Evolutionary conservation across 2,888 invertebrate genomes (phyloP), one percentile per base, ranked within the genome.

Genomic region (Ceriagrion tenellum): DNA sequence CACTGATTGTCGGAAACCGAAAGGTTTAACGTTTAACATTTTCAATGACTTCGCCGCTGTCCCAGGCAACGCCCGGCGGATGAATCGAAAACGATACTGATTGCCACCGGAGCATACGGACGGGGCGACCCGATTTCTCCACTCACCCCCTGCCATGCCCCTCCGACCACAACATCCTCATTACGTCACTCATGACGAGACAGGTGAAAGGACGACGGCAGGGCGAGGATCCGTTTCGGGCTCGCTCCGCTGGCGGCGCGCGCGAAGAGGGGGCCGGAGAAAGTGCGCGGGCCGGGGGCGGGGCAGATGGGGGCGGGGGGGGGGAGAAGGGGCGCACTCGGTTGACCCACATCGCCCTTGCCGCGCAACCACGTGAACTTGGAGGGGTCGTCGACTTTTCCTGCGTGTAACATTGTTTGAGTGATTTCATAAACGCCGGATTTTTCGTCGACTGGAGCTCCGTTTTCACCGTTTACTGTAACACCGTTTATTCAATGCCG

Each of bases 161-260:
- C n/a, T 6, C 59, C 91, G 63, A 23, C 91, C 93, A 35, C 47
- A 40, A n/a, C 16, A 74, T 30, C 69, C 93, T 47, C 93, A 93
- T 93, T 93, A 93, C 93, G 93, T 93, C 93, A 93, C 69, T 74
- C 40, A 69, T 93, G 93, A 93, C 74, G 93, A 69, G 93, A 16
- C 20, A 69, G 69, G 93, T 47, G 93, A 74, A 93, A 93, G 93
- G 93, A 63, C 63, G n/a, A 55, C 89, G 89, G 23, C 55, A 74
- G 40, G 69, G 93, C 35, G 63, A n/a, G 40, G 56, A 47, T 93
- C 47, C 93, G 35, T 35, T 13, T 8, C 35, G 13, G 35, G 23
- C 0, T 40, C 23, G 69, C 40, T 4, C 20, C 1, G 40, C 3
- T 13, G 69, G 69, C 59, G 12, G 23, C 26, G 13, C 30, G 35